phyloP scores from a whole-genome alignment of 2,797 vertebrate species.

The Lagocephalus sceleratus region DNA sequence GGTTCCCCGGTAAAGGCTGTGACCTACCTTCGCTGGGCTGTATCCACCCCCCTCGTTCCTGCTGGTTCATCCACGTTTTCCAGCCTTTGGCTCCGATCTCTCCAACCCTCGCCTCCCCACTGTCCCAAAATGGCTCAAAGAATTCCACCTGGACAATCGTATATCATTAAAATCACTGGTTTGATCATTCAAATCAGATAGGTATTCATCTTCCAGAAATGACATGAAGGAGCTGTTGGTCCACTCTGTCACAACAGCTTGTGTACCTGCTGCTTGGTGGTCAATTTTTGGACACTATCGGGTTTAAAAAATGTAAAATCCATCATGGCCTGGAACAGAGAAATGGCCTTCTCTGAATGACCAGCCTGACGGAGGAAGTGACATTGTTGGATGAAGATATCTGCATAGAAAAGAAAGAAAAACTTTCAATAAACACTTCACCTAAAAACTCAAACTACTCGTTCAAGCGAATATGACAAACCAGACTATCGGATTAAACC shows the following conservation, averaged over 20 bases:
- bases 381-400: conserved; percentile 86
- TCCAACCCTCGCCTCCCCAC: conserved; percentile 89
- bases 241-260: too few relatives aligned
- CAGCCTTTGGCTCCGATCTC: conserved; percentile 91
- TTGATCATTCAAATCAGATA: too few relatives aligned
- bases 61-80: conserved; percentile 95
- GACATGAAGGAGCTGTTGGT: background rate
- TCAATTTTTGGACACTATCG: conserved; percentile 77
- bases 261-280: conserved; percentile 72
- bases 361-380: conserved; percentile 89
- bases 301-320: conserved; percentile 93
- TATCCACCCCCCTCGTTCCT: conserved; percentile 94
- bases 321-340: conserved; percentile 86
- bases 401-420: conserved; percentile 55
- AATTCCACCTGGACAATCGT: conserved; percentile 84
- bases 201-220: background rate
- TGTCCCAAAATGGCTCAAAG: conserved; percentile 98
- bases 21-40: conserved; percentile 77
- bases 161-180: background rate
- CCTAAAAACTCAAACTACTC: background rate
- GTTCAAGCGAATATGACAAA: background rate
- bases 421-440: background rate
- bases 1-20: background rate
- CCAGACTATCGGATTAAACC: background rate
- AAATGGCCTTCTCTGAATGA: conserved; percentile 85